Percentiles rank a stretch among this genome's conserved stretches.
phyloP scores from a whole-genome alignment of 2,113 vertebrate genomes.

The Mesocricetus auratus region DNA sequence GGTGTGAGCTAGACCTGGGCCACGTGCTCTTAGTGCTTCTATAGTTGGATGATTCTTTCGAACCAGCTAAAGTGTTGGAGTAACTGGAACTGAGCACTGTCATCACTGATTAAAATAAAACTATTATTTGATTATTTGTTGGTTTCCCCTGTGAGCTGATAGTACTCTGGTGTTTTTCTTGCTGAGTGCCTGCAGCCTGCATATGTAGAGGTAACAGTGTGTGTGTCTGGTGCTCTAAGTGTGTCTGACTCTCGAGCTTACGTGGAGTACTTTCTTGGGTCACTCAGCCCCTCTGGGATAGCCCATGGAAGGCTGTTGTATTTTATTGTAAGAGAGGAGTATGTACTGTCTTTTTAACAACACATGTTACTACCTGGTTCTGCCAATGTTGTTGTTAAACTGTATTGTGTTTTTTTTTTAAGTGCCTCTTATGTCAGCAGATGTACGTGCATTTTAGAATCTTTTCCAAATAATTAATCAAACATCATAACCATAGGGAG shows the following conservation, averaged over 20 bases:
- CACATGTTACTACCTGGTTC: not conserved
- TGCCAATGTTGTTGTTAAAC: constrained; percentile 6
- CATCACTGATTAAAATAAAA: not conserved
- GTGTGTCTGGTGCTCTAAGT: fast-evolving
- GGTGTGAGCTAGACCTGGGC: not conserved
- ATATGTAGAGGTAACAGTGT: not conserved
- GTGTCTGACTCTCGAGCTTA: not conserved
- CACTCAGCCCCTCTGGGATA: not conserved
- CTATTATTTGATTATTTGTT: too few species aligned
- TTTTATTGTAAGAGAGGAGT: not conserved
- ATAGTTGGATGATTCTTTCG: not conserved
- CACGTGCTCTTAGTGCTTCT: not conserved
- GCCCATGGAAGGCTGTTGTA: not conserved
- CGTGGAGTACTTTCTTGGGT: not conserved
- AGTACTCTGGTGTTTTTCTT: not conserved
- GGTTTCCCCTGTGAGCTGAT: not conserved
- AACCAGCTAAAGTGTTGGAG: not conserved
- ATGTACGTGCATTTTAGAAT: not conserved
- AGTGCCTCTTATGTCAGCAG: not conserved
- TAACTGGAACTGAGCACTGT: not conserved
- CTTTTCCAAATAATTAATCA: not conserved
- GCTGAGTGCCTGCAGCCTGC: not conserved
- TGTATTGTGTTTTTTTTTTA: not conserved
- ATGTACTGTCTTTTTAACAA: not conserved
- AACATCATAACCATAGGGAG: not conserved